A percentile compares a stretch with the other conserved stretches of the same genome.
Conservation (phyloP, 2,797 vertebrate genomes). For the Darevskia mixta region DNA sequence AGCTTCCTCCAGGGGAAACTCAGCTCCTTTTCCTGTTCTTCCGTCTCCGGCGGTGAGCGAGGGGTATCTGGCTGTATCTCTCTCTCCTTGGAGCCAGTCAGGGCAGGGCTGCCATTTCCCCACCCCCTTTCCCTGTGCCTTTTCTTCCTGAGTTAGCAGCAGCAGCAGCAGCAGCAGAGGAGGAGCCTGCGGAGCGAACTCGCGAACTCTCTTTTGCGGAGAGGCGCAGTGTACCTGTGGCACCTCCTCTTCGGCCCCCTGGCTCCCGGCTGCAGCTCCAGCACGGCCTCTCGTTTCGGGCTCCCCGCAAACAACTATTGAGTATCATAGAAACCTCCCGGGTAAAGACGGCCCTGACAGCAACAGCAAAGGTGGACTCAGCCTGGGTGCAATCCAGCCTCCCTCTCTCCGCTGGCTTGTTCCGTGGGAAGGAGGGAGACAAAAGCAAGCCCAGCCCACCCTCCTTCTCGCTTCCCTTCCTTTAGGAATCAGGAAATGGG, state of each 20-base stretch:
- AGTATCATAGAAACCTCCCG: no score
- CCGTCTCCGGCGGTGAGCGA: conserved; percentile 8
- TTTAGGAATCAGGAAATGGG: no score
- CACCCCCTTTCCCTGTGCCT: conserved; percentile 35
- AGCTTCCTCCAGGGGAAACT: conserved; percentile 46
- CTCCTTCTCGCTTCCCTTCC: no score
- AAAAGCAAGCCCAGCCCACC: no score
- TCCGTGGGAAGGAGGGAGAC: no score
- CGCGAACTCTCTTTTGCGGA: conserved; percentile 9
- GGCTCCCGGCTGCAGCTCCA: background rate
- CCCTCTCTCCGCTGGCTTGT: no score
- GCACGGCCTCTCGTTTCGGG: background rate
- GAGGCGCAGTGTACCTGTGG: conserved; percentile 8
- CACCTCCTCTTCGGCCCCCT: background rate
- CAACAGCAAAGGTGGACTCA: no score
- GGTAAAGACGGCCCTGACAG: no score
- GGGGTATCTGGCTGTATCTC: background rate
- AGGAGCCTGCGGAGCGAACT: background rate
- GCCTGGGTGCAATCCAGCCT: no score
- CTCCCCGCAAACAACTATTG: no score
- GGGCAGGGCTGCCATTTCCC: background rate
- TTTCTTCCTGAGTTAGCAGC: conserved; percentile 41
- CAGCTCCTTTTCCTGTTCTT: conserved; percentile 55
- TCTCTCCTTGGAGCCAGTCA: background rate
- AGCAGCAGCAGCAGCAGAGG: conserved; percentile 1